phyloP scores from a whole-genome alignment of 2,113 vertebrate species.

The Sialia sialis region DNA sequence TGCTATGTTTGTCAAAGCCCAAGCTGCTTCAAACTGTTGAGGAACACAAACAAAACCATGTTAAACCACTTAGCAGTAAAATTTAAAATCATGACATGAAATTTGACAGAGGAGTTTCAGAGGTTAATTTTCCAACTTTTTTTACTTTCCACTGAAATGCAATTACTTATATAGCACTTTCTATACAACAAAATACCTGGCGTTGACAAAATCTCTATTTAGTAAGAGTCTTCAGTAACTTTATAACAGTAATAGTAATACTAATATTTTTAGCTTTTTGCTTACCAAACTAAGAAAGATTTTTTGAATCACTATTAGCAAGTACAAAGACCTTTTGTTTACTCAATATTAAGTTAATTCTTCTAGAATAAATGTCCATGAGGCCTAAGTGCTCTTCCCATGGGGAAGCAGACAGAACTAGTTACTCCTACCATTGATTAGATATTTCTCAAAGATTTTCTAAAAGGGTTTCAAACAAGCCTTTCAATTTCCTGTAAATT shows the following conservation, averaged over 20 bases:
- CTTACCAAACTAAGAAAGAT: not conserved
- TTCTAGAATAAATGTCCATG: not conserved
- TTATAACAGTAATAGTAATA: no score
- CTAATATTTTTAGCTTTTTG: not conserved
- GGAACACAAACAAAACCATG: not conserved
- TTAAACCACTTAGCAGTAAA: not conserved
- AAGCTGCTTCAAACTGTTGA: conserved; percentile 87
- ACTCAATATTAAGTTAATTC: not conserved
- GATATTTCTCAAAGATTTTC: not conserved
- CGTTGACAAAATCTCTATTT: not conserved
- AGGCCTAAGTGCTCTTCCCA: not conserved
- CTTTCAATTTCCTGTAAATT: not conserved
- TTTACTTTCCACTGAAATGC: not conserved
- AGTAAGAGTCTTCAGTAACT: not conserved
- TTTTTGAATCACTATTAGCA: not conserved
- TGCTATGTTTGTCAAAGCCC: conserved; percentile 93
- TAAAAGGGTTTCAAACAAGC: not conserved
- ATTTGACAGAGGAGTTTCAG: not conserved
- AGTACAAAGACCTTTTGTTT: not conserved
- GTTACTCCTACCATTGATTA: not conserved
- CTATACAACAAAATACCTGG: not conserved
- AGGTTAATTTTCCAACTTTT: not conserved
- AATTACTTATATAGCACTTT: not conserved
- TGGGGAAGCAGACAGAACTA: not conserved
- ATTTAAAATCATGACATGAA: not conserved